Percentiles rank a stretch among this genome's conserved stretches.
These are phyloP conservation scores for Poecilus cupreus DNA, from an alignment of 2,888 invertebrate species.

Conservation along the genomic window DNA sequence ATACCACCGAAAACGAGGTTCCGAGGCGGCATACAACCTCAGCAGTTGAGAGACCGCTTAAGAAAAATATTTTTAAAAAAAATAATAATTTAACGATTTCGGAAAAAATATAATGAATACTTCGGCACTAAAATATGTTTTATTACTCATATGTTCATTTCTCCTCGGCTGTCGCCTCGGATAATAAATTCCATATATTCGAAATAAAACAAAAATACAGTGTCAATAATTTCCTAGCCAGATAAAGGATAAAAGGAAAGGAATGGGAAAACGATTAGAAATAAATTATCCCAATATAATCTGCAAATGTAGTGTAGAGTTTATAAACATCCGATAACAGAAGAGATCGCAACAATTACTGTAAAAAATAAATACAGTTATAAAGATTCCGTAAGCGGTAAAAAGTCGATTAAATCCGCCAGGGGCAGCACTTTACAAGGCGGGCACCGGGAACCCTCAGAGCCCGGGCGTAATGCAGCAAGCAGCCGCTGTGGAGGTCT, in stretches of 20 bases:
- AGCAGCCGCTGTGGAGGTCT: slow-evolving; percentile 2
- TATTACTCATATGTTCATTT: no score
- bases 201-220: no score
- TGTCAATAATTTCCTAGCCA: not conserved
- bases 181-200: no score
- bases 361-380: slow-evolving; percentile 44
- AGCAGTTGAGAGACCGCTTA: no score
- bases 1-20: no score
- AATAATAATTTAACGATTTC: no score
- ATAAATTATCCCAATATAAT: slow-evolving; percentile 35
- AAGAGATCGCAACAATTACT: slow-evolving; percentile 18
- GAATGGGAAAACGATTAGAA: slow-evolving; percentile 13
- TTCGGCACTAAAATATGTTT: no score
- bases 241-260: not conserved
- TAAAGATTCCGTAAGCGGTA: slow-evolving; percentile 34
- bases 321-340: slow-evolving; percentile 32
- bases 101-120: no score
- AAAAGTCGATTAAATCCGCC: slow-evolving; percentile 46
- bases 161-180: no score
- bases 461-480: slow-evolving; percentile 2
- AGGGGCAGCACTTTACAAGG: slow-evolving; percentile 35
- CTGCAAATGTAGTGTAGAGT: slow-evolving; percentile 19
- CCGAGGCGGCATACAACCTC: no score
- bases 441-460: not conserved
- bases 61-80: no score